Conservation (phyloP, 1,140 invertebrate genomes). For the Muscidifurax raptorellus region DNA sequence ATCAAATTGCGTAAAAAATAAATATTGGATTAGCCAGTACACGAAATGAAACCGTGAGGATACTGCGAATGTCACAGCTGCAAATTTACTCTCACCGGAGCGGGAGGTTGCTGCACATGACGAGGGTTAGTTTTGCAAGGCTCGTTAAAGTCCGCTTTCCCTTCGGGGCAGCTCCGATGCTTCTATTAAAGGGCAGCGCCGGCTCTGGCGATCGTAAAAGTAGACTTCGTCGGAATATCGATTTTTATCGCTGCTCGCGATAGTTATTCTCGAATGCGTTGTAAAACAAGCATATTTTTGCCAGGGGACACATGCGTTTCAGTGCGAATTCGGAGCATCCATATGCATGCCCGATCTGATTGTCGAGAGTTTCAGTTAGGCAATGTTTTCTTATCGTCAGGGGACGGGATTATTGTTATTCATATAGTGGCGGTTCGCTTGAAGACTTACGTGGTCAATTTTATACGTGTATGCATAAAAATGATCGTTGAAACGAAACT, state of each 20-base stretch:
- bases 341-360: too few species aligned
- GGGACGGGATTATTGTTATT: too few species aligned
- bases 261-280: neutral
- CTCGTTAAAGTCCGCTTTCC: constrained; percentile 13
- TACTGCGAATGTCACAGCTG: neutral
- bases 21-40: too few species aligned
- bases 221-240: neutral
- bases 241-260: neutral
- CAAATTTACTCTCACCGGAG: neutral
- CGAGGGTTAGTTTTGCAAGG: neutral
- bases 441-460: too few species aligned
- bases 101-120: neutral
- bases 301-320: too few species aligned
- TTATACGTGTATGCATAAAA: too few species aligned
- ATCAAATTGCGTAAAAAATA: too few species aligned
- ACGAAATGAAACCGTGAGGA: neutral
- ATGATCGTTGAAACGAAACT: too few species aligned
- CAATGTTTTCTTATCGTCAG: too few species aligned
- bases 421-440: too few species aligned
- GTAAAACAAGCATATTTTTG: neutral
- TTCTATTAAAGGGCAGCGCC: neutral
- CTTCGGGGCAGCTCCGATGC: neutral
- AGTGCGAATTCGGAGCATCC: too few species aligned
- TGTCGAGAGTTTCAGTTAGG: too few species aligned
- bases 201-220: neutral